phyloP scores from a whole-genome alignment of 2,888 invertebrate species.

The Beris chalybata region DNA sequence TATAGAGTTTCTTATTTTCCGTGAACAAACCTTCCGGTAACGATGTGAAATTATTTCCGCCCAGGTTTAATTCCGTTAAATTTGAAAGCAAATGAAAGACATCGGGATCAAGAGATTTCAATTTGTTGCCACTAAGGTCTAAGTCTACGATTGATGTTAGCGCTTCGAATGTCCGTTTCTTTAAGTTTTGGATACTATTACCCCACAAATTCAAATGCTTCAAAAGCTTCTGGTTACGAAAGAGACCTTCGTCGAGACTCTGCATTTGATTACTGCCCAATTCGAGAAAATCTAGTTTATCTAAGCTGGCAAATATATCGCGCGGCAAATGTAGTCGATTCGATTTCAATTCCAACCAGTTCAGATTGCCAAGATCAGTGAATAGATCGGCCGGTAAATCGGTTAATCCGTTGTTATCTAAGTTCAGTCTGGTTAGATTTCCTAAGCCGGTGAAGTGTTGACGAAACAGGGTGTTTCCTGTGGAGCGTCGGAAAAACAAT shows the following conservation, averaged over 20 bases:
- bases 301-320: conserved; percentile 61
- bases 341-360: conserved; percentile 65
- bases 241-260: conserved; percentile 63
- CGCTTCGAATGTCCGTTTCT: conserved; percentile 65
- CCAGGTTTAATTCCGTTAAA: conserved; percentile 66
- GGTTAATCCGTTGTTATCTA: conserved; percentile 65
- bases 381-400: conserved; percentile 66
- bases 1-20: conserved; percentile 60
- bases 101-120: conserved; percentile 63
- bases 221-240: conserved; percentile 64
- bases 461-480: conserved; percentile 60
- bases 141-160: conserved; percentile 65
- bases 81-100: conserved; percentile 65
- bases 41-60: conserved; percentile 66
- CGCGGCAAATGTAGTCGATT: conserved; percentile 63
- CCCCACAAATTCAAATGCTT: conserved; percentile 68
- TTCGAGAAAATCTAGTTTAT: conserved; percentile 64
- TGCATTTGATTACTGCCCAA: conserved; percentile 68
- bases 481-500: conserved; percentile 61
- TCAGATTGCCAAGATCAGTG: conserved; percentile 62
- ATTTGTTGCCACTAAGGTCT: conserved; percentile 69
- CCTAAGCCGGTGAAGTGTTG: conserved; percentile 63
- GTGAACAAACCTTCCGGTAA: conserved; percentile 64
- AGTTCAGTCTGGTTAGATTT: conserved; percentile 60
- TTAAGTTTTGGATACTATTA: conserved; percentile 67